Evolutionary conservation across 2,113 vertebrate species (phyloP).

Genomic region (Casuarius casuarius): DNA sequence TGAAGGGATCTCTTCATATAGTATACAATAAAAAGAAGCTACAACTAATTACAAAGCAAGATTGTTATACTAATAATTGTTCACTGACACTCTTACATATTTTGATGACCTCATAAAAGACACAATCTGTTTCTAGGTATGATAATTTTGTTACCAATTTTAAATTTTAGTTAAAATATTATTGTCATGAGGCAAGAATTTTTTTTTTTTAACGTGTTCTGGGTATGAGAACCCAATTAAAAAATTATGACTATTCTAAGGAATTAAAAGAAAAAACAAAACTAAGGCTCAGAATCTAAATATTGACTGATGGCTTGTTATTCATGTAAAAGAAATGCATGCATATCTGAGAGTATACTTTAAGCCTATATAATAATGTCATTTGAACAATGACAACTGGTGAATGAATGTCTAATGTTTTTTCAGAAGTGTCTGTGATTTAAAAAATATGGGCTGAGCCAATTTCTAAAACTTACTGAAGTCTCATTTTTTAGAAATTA

Average conservation of each 20-base stretch:
- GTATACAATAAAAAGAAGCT: conserved; percentile 26
- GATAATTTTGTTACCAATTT: conserved; percentile 57
- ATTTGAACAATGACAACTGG: background rate
- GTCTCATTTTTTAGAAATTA: background rate
- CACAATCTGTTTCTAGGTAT: conserved; percentile 65
- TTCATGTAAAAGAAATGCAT: background rate
- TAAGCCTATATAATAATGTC: background rate
- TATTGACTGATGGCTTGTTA: background rate
- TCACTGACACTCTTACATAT: conserved; percentile 50
- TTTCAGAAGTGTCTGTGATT: background rate
- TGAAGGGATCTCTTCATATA: conserved; percentile 54
- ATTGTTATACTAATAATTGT: conserved; percentile 53
- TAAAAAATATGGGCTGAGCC: background rate
- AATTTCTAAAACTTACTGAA: background rate
- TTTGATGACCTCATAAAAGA: conserved; percentile 68
- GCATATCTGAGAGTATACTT: background rate
- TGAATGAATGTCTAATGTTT: background rate
- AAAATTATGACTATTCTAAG: conserved; percentile 29
- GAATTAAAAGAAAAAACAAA: conserved; percentile 42
- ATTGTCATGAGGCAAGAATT: conserved; percentile 52
- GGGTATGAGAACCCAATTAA: conserved; percentile 61
- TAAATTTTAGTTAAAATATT: conserved; percentile 31
- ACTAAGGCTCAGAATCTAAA: conserved; percentile 20
- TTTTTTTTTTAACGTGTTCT: conserved; percentile 53
- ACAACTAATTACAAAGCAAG: conserved; percentile 63